phyloP scores from a whole-genome alignment of 2,888 invertebrate genomes.

The Balanococcus diminutus region DNA sequence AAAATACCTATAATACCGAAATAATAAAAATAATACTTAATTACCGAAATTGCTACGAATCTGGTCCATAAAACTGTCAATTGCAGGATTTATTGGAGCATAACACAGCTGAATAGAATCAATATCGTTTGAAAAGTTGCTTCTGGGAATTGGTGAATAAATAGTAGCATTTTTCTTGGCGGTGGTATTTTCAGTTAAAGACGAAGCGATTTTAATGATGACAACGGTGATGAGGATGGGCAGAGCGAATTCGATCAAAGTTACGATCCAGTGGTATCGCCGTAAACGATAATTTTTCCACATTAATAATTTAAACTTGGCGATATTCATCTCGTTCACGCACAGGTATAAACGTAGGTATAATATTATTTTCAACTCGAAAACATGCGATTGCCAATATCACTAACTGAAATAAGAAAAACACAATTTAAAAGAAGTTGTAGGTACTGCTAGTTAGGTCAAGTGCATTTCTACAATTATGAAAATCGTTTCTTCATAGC shows the following conservation, averaged over 20 bases:
- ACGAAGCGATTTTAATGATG: constrained; percentile 26
- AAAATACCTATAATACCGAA: background rate
- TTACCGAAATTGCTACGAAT: background rate
- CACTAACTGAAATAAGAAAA: no score
- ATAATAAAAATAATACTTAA: background rate
- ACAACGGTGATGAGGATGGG: no score
- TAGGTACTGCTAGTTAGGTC: no score
- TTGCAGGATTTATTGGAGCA: background rate
- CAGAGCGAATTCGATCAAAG: constrained; percentile 57
- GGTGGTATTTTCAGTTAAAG: background rate
- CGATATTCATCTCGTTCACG: constrained; percentile 22
- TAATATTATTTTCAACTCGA: no score
- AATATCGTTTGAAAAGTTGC: no score
- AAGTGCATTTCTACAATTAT: no score
- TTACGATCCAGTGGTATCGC: constrained; percentile 56
- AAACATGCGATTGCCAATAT: no score
- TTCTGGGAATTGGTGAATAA: background rate
- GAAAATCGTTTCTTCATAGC: no score
- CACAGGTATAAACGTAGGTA: no score
- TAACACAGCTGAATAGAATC: background rate
- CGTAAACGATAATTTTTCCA: constrained; percentile 57
- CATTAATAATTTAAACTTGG: constrained; percentile 55
- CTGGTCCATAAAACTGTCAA: background rate
- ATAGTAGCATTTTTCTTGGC: background rate
- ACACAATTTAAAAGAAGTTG: no score